Evolutionary conservation across 2,888 invertebrate genomes (phyloP).

Genomic region (Scaptomyza flava): DNA sequence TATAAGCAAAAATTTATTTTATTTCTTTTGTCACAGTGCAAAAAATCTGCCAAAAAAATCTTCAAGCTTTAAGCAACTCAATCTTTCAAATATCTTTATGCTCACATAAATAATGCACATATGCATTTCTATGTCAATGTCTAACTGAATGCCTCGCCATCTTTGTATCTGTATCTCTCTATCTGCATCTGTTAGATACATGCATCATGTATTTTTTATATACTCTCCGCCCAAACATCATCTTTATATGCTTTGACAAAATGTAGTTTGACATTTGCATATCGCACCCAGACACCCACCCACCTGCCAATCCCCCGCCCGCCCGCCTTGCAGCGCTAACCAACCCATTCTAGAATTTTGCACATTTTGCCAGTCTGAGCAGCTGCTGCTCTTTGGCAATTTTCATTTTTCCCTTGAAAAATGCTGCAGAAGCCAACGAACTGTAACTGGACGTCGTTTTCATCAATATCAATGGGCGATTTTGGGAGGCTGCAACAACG

Average conservation of each 20-base stretch:
- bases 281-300: slow-evolving; percentile 41
- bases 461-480: slow-evolving; percentile 75
- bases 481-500: slow-evolving; percentile 47
- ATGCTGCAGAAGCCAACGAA: slow-evolving; percentile 73
- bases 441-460: slow-evolving; percentile 78
- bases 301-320: slow-evolving; percentile 8
- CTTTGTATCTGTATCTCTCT: slow-evolving; percentile 11
- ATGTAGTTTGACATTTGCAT: slow-evolving; percentile 74
- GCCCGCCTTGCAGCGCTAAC: background rate
- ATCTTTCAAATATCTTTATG: slow-evolving; percentile 25
- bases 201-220: slow-evolving; percentile 73
- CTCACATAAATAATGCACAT: slow-evolving; percentile 65
- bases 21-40: background rate
- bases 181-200: slow-evolving; percentile 51
- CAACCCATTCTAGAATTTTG: slow-evolving; percentile 32
- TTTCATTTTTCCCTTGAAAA: slow-evolving; percentile 70
- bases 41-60: slow-evolving; percentile 39
- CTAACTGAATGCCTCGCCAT: slow-evolving; percentile 11
- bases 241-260: slow-evolving; percentile 78
- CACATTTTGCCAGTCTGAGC: slow-evolving; percentile 19
- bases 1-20: background rate
- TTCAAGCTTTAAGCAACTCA: slow-evolving; percentile 38
- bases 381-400: slow-evolving; percentile 46
- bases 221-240: slow-evolving; percentile 60
- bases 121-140: slow-evolving; percentile 56